Base-by-base conservation (phyloP, 23 tunicate species). In the Oikopleura albicans region DNA sequence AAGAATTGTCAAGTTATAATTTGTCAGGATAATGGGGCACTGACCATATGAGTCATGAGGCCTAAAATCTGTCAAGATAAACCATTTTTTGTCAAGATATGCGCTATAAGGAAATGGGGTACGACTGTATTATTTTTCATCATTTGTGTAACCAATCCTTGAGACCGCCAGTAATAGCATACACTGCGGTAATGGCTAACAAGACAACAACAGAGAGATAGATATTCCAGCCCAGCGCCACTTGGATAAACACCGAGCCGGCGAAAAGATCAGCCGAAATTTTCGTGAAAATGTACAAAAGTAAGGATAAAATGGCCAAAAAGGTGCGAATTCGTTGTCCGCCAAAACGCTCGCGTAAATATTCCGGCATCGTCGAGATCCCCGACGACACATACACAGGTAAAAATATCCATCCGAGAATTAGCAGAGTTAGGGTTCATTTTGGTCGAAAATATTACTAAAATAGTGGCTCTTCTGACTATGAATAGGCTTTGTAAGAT, bases 191-290 rank as follows among this genome's bases (percentile, higher is more conserved):
- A 76, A 91, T 91, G 12, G 97, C 92, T 41, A 91, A 71, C 41
- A 91, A 83, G 38, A 84, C 89, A 40, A 83, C 33, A 39, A 91
- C 87, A 35, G 89, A 87, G 34, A 91, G 84, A 56, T 91, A 91
- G n/a, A 91, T 57, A 57, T 87, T 63, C 88, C 88, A 87, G 36
- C 97, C 97, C 57, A 91, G 75, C 1, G 97, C 97, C 28, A 75
- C 86, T 57, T 87, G 59, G 39, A 91, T 91, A 84, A 91, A 91
- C 0, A 91, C 87, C 0, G 97, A 91, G 76, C 97, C 97, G 40
- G 97, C 97, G 84, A 91, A 91, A 31, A 91, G 84, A 85, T 91
- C 97, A n/a, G 97, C 97, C 85, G 97, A 91, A 33, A 91, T 88
- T 86, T 91, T 91, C 12, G 97, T 91, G 76, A 91, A 91, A 56